Base-by-base conservation (phyloP, 2,888 invertebrate genomes). In the Podotricha telesiphe region DNA sequence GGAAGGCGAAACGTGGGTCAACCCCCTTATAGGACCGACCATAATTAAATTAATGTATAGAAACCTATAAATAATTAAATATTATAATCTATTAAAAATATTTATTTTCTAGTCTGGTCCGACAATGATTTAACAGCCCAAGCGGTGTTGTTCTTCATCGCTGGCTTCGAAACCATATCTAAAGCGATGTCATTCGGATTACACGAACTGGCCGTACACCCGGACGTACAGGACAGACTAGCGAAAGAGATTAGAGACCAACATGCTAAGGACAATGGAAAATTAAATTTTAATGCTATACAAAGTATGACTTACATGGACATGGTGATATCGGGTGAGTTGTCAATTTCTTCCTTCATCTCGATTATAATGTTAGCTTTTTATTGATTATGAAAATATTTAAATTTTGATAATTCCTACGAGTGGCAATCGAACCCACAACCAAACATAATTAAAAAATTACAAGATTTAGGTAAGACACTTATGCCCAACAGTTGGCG, bases 301-400 rank as follows among this genome's bases (percentile, higher is more conserved):
- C 82, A 87, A 67, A 84, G 85, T 28, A 89, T 94, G 93, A 90
- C 90, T 56, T 94, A 94, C 72, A 76, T 94, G 83, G 94, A 94
- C 65, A 93, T 93, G 93, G 92, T 94, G 0, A 78, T 94, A 0
- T 90, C 92, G 71, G 89, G 91, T 89, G 72, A 70, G 19, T 48
- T 37, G 28, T n/a, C n/a, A 28, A 28, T 28, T 2, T 28, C 28
- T 28, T 28, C 6, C 28, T n/a, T n/a, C n/a, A n/a, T n/a, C n/a
- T n/a, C n/a, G n/a, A n/a, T n/a, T n/a, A n/a, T n/a, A n/a, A n/a
- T n/a, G n/a, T n/a, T n/a, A n/a, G n/a, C n/a, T n/a, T n/a, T n/a
- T n/a, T n/a, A n/a, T n/a, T n/a, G n/a, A n/a, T n/a, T n/a, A n/a
- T n/a, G n/a, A n/a, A n/a, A n/a, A n/a, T n/a, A n/a, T n/a, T n/a